Conservation (phyloP, 1,140 invertebrate genomes). For the Camponotus floridanus region DNA sequence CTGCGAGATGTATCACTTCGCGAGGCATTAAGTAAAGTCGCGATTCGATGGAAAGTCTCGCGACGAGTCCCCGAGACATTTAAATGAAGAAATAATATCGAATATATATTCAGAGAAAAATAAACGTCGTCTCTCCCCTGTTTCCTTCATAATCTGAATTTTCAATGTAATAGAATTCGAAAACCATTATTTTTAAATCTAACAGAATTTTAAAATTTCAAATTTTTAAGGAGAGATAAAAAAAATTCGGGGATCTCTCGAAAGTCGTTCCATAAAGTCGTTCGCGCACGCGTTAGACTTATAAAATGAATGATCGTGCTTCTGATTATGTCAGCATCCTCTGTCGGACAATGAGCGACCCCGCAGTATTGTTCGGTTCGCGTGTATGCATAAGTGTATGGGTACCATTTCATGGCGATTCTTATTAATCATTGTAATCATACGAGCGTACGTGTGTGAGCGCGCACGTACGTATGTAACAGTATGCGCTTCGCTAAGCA, state of each 20-base stretch:
- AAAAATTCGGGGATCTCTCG: neutral
- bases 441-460: constrained; percentile 57
- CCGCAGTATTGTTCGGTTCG: constrained; percentile 81
- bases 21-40: constrained; percentile 17
- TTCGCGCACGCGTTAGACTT: constrained; percentile 71
- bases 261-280: constrained; percentile 22
- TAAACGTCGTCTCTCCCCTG: neutral
- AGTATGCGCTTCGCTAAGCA: constrained; percentile 1
- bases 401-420: constrained; percentile 79
- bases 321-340: constrained; percentile 85
- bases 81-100: neutral
- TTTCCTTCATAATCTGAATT: neutral
- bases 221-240: neutral
- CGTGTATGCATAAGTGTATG: constrained; percentile 67
- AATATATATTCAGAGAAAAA: neutral
- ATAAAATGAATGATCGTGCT: constrained; percentile 80
- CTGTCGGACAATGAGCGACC: constrained; percentile 83
- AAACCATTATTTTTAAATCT: neutral
- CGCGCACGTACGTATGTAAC: neutral
- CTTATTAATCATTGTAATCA: constrained; percentile 81
- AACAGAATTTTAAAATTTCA: neutral
- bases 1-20: neutral
- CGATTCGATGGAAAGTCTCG: neutral
- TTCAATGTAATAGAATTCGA: neutral
- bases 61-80: constrained; percentile 15